Conservation (phyloP, 2,888 invertebrate species). For the Chymomyza caudatula region DNA sequence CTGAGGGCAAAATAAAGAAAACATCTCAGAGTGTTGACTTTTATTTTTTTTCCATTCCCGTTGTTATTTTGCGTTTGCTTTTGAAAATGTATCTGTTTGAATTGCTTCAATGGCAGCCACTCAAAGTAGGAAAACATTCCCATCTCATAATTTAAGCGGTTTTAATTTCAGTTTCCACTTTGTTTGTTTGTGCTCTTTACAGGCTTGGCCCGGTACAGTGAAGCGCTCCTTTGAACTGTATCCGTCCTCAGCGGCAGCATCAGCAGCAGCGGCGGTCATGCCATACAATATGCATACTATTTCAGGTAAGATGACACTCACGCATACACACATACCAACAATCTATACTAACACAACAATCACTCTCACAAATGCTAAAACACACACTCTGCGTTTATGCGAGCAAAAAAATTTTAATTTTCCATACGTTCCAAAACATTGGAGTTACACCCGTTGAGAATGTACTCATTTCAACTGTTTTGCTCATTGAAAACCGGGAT, state of each 20-base stretch:
- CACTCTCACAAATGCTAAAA: no score
- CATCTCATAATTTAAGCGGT: neutral
- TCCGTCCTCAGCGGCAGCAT: constrained; percentile 41
- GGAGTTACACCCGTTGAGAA: no score
- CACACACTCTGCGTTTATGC: no score
- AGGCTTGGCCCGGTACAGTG: constrained; percentile 76
- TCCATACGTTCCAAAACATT: no score
- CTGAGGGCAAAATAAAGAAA: neutral
- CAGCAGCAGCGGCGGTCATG: constrained; percentile 31
- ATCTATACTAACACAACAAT: neutral
- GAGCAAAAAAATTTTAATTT: no score
- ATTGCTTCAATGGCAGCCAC: constrained; percentile 1
- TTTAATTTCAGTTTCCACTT: constrained; percentile 8
- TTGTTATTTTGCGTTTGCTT: constrained; percentile 16
- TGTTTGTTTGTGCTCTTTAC: constrained; percentile 29
- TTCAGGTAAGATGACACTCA: constrained; percentile 69
- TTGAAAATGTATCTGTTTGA: constrained; percentile 2
- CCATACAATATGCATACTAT: constrained; percentile 74
- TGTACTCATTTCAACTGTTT: no score
- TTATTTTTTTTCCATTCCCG: neutral
- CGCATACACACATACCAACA: neutral
- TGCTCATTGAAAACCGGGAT: no score
- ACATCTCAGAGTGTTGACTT: neutral
- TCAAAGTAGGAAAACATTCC: constrained; percentile 9
- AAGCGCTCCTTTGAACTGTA: constrained; percentile 75